A percentile compares a stretch with the other conserved stretches of the same genome.
Evolutionary conservation across 2,113 vertebrate species (phyloP).

Genomic region (Nerophis ophidion): DNA sequence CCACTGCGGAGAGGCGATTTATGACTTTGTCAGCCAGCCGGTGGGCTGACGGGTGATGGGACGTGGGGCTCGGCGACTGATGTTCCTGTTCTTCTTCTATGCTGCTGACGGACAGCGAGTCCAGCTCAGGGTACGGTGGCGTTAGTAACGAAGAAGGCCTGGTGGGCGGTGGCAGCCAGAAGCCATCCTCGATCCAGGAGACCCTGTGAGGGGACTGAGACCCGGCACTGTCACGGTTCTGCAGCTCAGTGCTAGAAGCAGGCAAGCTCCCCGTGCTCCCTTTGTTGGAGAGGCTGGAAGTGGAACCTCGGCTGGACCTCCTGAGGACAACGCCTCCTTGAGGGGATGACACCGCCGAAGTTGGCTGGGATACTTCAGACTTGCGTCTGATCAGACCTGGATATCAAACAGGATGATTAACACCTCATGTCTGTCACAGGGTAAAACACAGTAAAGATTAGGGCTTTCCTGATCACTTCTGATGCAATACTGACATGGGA

Average conservation of each 20-base stretch:
- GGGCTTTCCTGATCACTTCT: too few species aligned
- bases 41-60: conserved; percentile 16
- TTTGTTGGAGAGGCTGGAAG: conserved; percentile 1
- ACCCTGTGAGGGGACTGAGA: conserved; percentile 72
- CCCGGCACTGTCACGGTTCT: conserved; percentile 24
- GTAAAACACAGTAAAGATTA: too few species aligned
- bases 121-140: conserved; percentile 55
- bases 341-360: conserved; percentile 3
- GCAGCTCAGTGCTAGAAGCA: conserved; percentile 22
- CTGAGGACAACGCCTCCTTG: conserved; percentile 53
- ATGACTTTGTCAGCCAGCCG: conserved; percentile 73
- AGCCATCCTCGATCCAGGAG: conserved; percentile 78
- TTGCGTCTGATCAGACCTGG: conserved; percentile 43
- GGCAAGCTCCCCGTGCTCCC: conserved; percentile 15
- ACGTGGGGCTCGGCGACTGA: conserved; percentile 3
- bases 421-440: too few species aligned
- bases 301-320: conserved; percentile 36
- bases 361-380: conserved; percentile 37
- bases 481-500: too few species aligned
- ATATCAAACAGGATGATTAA: neutral
- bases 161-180: conserved; percentile 60
- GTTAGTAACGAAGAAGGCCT: conserved; percentile 35
- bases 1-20: conserved; percentile 73
- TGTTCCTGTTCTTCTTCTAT: conserved; percentile 73
- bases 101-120: conserved; percentile 73